These are phyloP conservation scores for Diogma glabrata DNA, from an alignment of 2,888 invertebrate species.

Conservation along the genomic window DNA sequence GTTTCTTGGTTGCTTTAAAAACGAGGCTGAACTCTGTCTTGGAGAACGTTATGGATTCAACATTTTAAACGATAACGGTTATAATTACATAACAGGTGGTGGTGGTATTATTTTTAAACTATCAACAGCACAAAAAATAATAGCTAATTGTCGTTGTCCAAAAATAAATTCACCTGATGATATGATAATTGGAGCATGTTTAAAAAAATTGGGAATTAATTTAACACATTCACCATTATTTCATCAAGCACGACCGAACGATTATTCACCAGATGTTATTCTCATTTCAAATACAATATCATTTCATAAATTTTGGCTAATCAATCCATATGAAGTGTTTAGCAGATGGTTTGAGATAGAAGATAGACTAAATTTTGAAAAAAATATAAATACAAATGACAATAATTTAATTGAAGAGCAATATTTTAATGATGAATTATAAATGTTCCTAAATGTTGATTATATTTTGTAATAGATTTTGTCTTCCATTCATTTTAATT, in stretches of 20 bases:
- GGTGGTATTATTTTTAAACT: conserved; percentile 73
- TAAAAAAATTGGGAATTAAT: conserved; percentile 46
- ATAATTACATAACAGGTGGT: conserved; percentile 90
- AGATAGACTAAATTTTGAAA: too few relatives aligned
- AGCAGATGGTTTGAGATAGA: conserved; percentile 58
- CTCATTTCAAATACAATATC: conserved; percentile 58
- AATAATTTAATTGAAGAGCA: too few relatives aligned
- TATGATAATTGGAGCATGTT: conserved; percentile 80
- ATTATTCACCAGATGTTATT: conserved; percentile 54
- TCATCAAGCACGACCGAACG: conserved; percentile 82
- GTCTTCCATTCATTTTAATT: too few relatives aligned
- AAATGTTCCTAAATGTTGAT: too few relatives aligned
- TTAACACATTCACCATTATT: conserved; percentile 69
- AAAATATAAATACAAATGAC: too few relatives aligned
- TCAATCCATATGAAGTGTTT: conserved; percentile 66
- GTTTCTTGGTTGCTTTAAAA: conserved; percentile 32
- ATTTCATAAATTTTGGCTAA: conserved; percentile 86
- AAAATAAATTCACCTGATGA: conserved; percentile 67
- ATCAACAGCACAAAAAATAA: conserved; percentile 45
- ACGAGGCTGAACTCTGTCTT: conserved; percentile 40
- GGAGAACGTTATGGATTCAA: conserved; percentile 88
- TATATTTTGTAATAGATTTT: too few relatives aligned
- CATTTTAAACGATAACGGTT: conserved; percentile 49
- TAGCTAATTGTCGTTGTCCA: conserved; percentile 59
- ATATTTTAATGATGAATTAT: too few relatives aligned